These are phyloP conservation scores for Drosophila auraria DNA, from an alignment of 1,140 invertebrate genomes.

Conservation along the genomic window DNA sequence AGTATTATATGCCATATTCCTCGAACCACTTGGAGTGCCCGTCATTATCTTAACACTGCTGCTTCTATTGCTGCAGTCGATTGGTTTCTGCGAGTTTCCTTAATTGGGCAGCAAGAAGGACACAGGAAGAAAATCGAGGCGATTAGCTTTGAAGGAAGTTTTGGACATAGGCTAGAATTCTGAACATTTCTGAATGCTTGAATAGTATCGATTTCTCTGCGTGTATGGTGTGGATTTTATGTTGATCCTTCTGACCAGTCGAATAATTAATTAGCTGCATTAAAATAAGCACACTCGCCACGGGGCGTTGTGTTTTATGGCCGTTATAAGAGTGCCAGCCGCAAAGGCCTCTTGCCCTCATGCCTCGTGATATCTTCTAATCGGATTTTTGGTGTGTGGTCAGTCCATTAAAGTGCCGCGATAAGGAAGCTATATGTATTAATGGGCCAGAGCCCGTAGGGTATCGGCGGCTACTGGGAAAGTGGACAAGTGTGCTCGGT, in stretches of 20 bases:
- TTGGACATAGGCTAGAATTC: too few species aligned
- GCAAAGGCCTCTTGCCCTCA: background rate
- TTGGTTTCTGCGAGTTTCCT: slow-evolving; percentile 33
- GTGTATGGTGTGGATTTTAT: slow-evolving; percentile 44
- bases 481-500: slow-evolving; percentile 28
- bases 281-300: slow-evolving; percentile 41
- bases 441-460: background rate
- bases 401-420: slow-evolving; percentile 35
- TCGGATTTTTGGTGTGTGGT: slow-evolving; percentile 33
- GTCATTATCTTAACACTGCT: slow-evolving; percentile 19
- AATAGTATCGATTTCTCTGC: background rate
- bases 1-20: slow-evolving; percentile 35
- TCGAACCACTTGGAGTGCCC: slow-evolving; percentile 17
- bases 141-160: background rate
- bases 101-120: slow-evolving; percentile 24
- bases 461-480: slow-evolving; percentile 28
- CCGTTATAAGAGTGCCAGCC: slow-evolving; percentile 23
- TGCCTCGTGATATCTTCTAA: slow-evolving; percentile 36
- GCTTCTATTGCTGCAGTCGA: slow-evolving; percentile 42
- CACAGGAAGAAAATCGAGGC: background rate
- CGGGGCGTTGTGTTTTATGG: slow-evolving; percentile 64
- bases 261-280: slow-evolving; percentile 64
- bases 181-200: too few species aligned
- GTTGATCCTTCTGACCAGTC: slow-evolving; percentile 43
- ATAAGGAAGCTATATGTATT: slow-evolving; percentile 21